Percentiles rank a stretch among this genome's conserved stretches.
Conservation (phyloP, 2,113 vertebrate species). For the Callopanchax toddi region DNA sequence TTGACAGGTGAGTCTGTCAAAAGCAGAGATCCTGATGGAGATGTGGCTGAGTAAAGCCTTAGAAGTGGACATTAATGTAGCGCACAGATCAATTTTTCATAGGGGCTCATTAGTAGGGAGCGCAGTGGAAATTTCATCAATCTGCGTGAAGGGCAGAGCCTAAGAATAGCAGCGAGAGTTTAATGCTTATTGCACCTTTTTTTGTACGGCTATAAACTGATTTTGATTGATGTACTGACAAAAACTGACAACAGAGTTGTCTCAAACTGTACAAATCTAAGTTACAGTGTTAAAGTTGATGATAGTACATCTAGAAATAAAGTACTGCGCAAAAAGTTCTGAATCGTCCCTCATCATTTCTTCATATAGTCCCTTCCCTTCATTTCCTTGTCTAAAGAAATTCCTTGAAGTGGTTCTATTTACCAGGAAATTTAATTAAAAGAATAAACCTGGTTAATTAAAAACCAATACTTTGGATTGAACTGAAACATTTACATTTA, state of each 20-base stretch:
- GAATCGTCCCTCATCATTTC: background rate
- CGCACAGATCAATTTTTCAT: constrained; percentile 68
- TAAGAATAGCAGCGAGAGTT: constrained; percentile 58
- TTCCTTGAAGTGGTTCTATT: too few relatives aligned
- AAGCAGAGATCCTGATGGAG: constrained; percentile 58
- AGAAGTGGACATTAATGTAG: constrained; percentile 53
- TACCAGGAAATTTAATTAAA: background rate
- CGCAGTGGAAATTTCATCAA: constrained; percentile 65
- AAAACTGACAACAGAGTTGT: background rate
- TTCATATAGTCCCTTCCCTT: too few relatives aligned
- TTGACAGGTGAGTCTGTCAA: constrained; percentile 46
- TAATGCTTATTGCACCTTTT: background rate
- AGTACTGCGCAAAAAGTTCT: background rate
- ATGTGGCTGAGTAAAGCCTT: constrained; percentile 37
- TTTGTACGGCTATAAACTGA: background rate
- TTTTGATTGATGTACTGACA: too few relatives aligned
- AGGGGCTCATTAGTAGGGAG: constrained; percentile 64
- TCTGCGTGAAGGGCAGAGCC: constrained; percentile 66
- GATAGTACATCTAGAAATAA: background rate
- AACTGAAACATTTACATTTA: too few relatives aligned
- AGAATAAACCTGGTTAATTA: too few relatives aligned
- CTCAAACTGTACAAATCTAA: background rate
- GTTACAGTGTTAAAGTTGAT: background rate
- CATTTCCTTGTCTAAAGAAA: too few relatives aligned
- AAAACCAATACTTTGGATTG: too few relatives aligned